Base-by-base conservation (phyloP, 2,797 vertebrate genomes). In the Betta splendens region DNA sequence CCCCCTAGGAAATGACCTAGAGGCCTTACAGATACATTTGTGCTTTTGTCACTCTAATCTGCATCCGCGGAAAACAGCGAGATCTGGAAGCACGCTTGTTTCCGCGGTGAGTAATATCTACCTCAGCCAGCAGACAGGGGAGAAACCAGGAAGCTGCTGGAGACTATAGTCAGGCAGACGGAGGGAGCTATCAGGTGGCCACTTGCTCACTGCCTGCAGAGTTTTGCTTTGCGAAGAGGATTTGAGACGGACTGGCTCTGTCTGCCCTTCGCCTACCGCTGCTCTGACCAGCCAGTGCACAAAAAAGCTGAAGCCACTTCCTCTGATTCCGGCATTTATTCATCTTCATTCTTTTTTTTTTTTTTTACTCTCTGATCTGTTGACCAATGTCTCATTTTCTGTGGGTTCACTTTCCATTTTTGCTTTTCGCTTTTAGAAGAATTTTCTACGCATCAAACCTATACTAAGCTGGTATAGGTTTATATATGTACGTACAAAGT, bases 1-100 rank as follows among this genome's bases (percentile, higher is more conserved):
- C 64, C 77, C 80, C 77, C 54, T 91, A 98, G 96, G 96, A 98
- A 96, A 96, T 95, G 95, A 98, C 93, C 94, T 94, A 95, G 93
- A 96, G 94, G 94, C 97, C 94, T 98, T 98, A 96, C 91, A 92
- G 92, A 93, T 93, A 92, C 89, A 90, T 84, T 86, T 91, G 88
- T 85, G 91, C 92, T 92, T 93, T 91, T 93, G 90, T 93, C 91
- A 79, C 92, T 94, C 86, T 88, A 77, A 91, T 92, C 89, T 84
- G 88, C 89, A 86, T 87, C 84, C 68, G 79, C 74, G 51, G 84
- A 78, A 87, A 89, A 89, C 91, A 82, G 85, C 45, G 43, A 85
- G 88, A 89, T 91, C 89, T 94, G 92, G 91, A 92, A 94, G 90
- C 91, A 90, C 89, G 90, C 91, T 91, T 92, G 88, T 91, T 95